Evolutionary conservation across 2,797 vertebrate species (phyloP).

Genomic region (Limnodromus scolopaceus): DNA sequence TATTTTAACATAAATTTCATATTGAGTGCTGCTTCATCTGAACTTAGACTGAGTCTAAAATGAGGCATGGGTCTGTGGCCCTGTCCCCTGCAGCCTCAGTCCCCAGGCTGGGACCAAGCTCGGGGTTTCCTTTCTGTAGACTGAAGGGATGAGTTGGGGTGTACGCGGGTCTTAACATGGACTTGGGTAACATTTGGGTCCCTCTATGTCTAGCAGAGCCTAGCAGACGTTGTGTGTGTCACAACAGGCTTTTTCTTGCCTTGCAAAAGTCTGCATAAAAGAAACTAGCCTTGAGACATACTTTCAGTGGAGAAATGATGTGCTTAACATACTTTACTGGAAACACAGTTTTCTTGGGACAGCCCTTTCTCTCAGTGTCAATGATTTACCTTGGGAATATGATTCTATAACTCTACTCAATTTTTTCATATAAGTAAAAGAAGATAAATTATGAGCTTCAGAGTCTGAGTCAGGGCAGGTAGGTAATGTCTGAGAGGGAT

Average conservation of each 20-base stretch:
- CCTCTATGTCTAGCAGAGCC: neutral
- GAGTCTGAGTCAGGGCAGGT: neutral
- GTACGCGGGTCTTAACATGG: accelerated
- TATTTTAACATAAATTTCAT: neutral
- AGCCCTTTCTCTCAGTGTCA: neutral
- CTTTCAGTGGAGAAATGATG: neutral
- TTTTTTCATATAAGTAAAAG: neutral
- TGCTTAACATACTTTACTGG: neutral
- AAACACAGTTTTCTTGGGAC: neutral
- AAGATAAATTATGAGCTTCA: neutral
- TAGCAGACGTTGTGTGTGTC: neutral
- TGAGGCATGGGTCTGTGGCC: accelerated
- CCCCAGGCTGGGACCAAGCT: neutral
- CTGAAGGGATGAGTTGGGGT: neutral
- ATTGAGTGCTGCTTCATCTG: neutral
- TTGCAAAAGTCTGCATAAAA: neutral
- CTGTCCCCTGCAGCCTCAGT: neutral
- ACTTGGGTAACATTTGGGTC: neutral
- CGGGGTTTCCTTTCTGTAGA: neutral
- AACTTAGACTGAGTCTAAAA: neutral
- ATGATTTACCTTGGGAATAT: neutral
- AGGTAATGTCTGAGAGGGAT: neutral
- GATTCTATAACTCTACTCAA: neutral
- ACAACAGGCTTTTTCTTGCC: neutral
- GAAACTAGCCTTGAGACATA: neutral